Base-by-base conservation (phyloP, 2,797 vertebrate genomes). In the Gymnocypris eckloni region DNA sequence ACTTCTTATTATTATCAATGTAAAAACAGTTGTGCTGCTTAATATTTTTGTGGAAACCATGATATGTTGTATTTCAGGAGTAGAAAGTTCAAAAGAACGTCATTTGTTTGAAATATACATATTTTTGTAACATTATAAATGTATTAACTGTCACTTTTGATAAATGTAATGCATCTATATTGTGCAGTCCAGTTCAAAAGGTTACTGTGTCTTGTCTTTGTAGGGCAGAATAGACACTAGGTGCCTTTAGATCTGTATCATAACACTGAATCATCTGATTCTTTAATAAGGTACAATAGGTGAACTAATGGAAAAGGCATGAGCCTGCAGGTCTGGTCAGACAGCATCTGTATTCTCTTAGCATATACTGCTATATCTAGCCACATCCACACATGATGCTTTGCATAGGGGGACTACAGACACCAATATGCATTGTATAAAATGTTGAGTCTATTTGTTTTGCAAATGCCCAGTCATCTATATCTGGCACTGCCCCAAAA, bases 381-480 rank as follows among this genome's bases (percentile, higher is more conserved):
- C 64, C 41, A 43, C 4, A 59, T 78, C 37, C 28, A 45, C 64
- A 54, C 54, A 45, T 37, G 54, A 69, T 72, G 16, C 33, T 90
- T 87, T 90, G 78, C 84, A 81, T 91, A 85, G 67, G 82, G 79
- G 39, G 61, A 82, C 81, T n/a, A 86, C n/a, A 69, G 87, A 91
- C 77, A 90, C 76, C 67, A 52, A 50, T 56, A 43, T 22, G 4
- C 84, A 88, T 89, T 89, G 82, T 87, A 54, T 85, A 72, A 80
- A 79, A 85, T 79, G 22, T 64, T 56, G 61, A 48, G 86, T 41
- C 81, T 10, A 87, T 91, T 91, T 91, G 88, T 64, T 84, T 88
- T 89, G 86, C 89, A 91, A 90, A 91, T 90, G 48, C 45, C n/a
- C 41, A 33, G 45, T 52, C 81, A 66, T 83, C 59, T 85, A 79